These are phyloP conservation scores for Dryoscopus gambensis DNA, from an alignment of 2,113 vertebrate species.

Conservation along the genomic window DNA sequence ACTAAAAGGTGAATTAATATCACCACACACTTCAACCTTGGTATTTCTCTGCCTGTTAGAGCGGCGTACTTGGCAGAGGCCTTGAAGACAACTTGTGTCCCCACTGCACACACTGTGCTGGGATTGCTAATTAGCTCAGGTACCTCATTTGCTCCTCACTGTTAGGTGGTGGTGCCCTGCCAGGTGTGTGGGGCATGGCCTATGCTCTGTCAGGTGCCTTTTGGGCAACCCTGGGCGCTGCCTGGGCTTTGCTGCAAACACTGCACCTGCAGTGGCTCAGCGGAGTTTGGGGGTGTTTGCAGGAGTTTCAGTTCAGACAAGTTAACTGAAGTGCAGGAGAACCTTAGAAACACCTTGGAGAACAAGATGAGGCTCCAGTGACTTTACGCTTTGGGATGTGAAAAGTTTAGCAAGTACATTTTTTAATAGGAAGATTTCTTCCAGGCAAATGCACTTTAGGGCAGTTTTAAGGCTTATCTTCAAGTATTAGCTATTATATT, in stretches of 20 bases:
- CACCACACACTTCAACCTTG: not conserved
- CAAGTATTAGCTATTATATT: not conserved
- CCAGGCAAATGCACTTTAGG: not conserved
- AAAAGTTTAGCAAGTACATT: not conserved
- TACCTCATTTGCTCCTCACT: rapidly evolving
- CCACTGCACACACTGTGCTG: rapidly evolving
- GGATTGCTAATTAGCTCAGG: rapidly evolving
- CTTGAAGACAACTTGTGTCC: not conserved
- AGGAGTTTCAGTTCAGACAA: not conserved
- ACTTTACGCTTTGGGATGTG: not conserved
- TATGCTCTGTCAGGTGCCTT: not conserved
- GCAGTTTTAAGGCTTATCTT: not conserved
- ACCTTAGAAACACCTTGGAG: not conserved
- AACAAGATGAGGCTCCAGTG: not conserved
- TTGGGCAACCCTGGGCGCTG: not conserved
- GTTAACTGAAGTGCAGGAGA: not conserved
- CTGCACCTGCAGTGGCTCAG: not conserved
- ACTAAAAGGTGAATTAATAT: not conserved
- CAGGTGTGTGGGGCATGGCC: not conserved
- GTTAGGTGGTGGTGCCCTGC: not conserved
- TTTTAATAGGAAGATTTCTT: not conserved
- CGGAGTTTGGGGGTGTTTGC: not conserved
- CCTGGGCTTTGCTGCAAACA: rapidly evolving
- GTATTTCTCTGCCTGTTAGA: not conserved
- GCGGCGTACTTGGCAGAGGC: not conserved